Evolutionary conservation across 2,888 invertebrate species (phyloP), one percentile per base, ranked within the genome.

Genomic region (Plusia festucae): DNA sequence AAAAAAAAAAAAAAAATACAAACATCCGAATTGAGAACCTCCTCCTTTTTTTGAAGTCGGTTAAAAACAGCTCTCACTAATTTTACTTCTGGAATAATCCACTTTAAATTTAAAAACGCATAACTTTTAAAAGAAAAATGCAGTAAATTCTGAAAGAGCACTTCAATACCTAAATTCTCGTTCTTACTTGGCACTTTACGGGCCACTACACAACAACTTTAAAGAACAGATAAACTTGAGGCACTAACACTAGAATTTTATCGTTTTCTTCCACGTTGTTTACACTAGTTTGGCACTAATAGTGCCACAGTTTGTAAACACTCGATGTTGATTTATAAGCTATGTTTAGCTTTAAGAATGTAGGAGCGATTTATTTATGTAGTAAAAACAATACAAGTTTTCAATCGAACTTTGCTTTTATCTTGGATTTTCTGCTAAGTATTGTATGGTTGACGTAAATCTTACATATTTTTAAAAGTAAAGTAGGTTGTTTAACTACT

Each of bases 161-260:
- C 56, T 66, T 34, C 71, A 66, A 75, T 62, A 66, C 66, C 20
- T 65, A 73, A 68, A 78, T 77, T 66, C 59, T 62, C 77, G 51
- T 64, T 44, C 60, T 32, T 57, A 71, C 66, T 74, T 68, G 65
- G 60, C 65, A 78, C 72, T 75, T 53, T 55, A 61, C 53, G 51
- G 49, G 53, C 62, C 63, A 40, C 78, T 32, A 62, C 72, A 78
- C 58, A 66, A 65, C 71, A 68, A 78, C 68, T 80, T 70, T 53
- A 68, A 68, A 66, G 54, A 65, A 78, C 69, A 69, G 64, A 67
- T 66, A 80, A 78, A 80, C 65, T 79, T 75, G 44, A 58, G 60
- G 64, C 58, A 76, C 68, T 81, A 76, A 81, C 81, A 76, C 68
- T 81, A 69, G 65, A 78, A 76, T 79, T 79, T 81, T 78, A 79